A percentile compares a stretch with the other conserved stretches of the same genome.
Evolutionary conservation across 1,140 invertebrate genomes (phyloP).

Genomic region (Drosophila truncata): DNA sequence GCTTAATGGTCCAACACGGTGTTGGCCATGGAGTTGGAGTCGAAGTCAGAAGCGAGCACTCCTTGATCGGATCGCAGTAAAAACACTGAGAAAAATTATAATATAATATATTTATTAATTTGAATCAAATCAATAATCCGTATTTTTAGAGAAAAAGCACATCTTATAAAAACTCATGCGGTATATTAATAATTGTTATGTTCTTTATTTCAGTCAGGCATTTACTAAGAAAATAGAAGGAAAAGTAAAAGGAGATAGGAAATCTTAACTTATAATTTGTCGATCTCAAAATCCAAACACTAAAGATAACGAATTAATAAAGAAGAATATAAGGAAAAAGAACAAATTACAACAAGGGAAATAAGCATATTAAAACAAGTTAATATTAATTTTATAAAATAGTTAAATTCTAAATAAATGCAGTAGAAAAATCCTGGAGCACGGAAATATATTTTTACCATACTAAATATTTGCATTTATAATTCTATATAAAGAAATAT

Average conservation of each 20-base stretch:
- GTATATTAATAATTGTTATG: too few species aligned
- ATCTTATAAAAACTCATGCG: neutral
- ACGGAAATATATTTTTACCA: neutral
- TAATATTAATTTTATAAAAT: neutral
- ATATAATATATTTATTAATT: neutral
- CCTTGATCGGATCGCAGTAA: constrained; percentile 59
- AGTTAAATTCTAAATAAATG: neutral
- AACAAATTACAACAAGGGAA: too few species aligned
- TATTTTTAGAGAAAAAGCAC: neutral
- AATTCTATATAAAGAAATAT: neutral
- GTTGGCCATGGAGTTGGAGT: constrained; percentile 30
- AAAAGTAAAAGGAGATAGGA: neutral
- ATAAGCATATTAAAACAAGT: neutral
- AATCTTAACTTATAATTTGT: neutral
- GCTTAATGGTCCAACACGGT: constrained; percentile 63
- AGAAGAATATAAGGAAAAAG: neutral
- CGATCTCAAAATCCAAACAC: neutral
- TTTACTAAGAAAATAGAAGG: neutral
- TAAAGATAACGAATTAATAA: neutral
- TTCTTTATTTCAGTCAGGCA: neutral
- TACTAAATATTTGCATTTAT: neutral
- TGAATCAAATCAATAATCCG: rapidly evolving
- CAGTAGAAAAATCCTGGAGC: neutral
- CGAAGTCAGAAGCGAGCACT: constrained; percentile 59
- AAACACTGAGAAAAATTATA: constrained; percentile 5